Evolutionary conservation across 2,113 vertebrate species (phyloP), one percentile per base, ranked within the genome.

Genomic region (Pithys albifrons): DNA sequence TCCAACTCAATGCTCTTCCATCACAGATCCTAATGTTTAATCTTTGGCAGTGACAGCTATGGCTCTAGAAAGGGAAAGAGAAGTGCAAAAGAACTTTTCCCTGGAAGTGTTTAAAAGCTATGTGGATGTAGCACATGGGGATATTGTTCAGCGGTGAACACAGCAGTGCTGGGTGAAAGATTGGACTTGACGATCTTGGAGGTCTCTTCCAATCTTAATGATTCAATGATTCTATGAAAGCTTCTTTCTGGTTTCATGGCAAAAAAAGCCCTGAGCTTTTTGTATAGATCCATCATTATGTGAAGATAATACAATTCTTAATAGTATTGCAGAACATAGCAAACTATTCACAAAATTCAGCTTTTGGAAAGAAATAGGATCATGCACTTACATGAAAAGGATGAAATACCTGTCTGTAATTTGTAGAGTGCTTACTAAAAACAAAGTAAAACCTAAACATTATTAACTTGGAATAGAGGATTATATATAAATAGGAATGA

Each of bases 31-130:
- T 45, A 35, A 57, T 7, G 24, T 16, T 33, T 41, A 33, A 6
- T 11, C 23, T 55, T 58, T 19, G 73, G 29, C 16, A 86, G 39
- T 0, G 0, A 33, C 11, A 86, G 45, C 27, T 16, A 18, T 0
- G 2, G 19, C 17, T 65, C 45, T 43, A 75, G 39, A 89, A 83
- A 80, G 64, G 35, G 23, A 17, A 82, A 17, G 15, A 27, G 1
- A 59, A 18, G 10, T 35, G 33, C 23, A 48, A 33, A 70, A 31
- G 49, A 71, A 57, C 31, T 49, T 37, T 23, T 70, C 20, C 35
- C 41, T 27, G n/a, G 25, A 83, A 55, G 29, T 0, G 6, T 43
- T 70, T 23, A 35, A 76, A 70, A 77, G 57, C 14, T 8, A 14
- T 22, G 28, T 17, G 39, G 61, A 52, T 29, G 46, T 9, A 70